Base-by-base conservation (phyloP, 2,113 vertebrate genomes). In the Gadus chalcogrammus region DNA sequence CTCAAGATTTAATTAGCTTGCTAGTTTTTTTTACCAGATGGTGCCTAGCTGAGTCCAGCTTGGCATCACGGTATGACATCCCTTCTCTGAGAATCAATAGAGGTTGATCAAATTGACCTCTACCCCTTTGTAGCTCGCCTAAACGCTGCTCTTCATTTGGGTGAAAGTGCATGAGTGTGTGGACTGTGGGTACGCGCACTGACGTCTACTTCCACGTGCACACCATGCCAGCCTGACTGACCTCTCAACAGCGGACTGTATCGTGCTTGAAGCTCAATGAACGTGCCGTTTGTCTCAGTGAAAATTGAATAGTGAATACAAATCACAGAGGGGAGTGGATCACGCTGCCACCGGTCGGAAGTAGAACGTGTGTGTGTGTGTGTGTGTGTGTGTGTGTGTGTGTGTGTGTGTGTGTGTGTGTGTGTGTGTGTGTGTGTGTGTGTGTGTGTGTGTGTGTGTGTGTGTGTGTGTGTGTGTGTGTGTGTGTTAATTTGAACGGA, bases 21-120 rank as follows among this genome's bases (percentile, higher is more conserved):
- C 82, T 82, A 75, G 31, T 35, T 35, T 35, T 35, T 35, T 35
- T 35, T 35, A 35, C 24, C 24, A 35, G 31, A 24, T 24, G 24
- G 2, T 24, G 24, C 24, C 31, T 7, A 35, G 31, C 79, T 80
- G 65, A 80, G 73, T 82, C 68, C 71, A 78, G 58, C 79, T 74
- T 70, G 81, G 81, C 79, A 17, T 70, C 42, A 31, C 71, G 76
- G 80, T 80, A 80, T 38, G 76, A 48, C 58, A 81, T 76, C 12
- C 67, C 59, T 31, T 59, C 60, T 77, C 64, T 60, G 67, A 15
- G 70, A 81, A 62, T 62, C 13, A 61, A 27, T 28, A 9, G 72
- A 79, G 62, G 62, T 67, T 71, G 20, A 42, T 67, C 55, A 16
- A 69, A 79, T 84, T 77, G 24, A 79, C 77, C 79, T 64, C 73